Evolutionary conservation across 1,140 invertebrate species (phyloP).

Genomic region (Cheumatopsyche charites): DNA sequence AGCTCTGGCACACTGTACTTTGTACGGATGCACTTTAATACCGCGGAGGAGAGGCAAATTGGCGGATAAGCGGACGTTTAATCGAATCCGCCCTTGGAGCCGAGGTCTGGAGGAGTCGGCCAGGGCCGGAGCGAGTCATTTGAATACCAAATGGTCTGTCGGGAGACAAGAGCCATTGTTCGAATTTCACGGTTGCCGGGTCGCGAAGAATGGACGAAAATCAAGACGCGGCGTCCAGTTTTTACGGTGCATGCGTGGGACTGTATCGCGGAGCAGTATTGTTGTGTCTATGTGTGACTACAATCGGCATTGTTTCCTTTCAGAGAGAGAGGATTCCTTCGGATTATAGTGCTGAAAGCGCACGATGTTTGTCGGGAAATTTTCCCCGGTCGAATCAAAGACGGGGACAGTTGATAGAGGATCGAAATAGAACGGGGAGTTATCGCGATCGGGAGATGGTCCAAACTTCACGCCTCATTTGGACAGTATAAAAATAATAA

Average conservation of each 20-base stretch:
- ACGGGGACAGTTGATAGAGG: neutral
- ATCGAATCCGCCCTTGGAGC: conserved; percentile 22
- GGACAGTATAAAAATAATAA: neutral
- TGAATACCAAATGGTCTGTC: conserved; percentile 34
- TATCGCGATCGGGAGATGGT: conserved; percentile 6
- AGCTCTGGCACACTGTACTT: neutral
- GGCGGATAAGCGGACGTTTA: conserved; percentile 6
- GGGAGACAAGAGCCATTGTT: conserved; percentile 30
- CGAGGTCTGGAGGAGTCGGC: conserved; percentile 17
- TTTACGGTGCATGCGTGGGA: conserved; percentile 31
- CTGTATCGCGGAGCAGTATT: neutral
- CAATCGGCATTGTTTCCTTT: conserved; percentile 13
- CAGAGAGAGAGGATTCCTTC: no score
- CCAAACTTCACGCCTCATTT: conserved; percentile 24
- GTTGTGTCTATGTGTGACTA: neutral
- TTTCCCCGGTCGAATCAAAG: neutral
- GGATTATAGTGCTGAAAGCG: no score
- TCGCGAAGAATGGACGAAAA: conserved; percentile 33
- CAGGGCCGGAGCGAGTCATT: conserved; percentile 22
- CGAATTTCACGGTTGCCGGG: conserved; percentile 34
- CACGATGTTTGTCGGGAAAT: neutral
- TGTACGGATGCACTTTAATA: neutral
- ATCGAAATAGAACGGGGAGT: neutral
- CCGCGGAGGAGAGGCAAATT: neutral
- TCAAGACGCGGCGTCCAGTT: conserved; percentile 21